phyloP scores from a whole-genome alignment of 2,797 vertebrate species.

The Sphaeramia orbicularis region DNA sequence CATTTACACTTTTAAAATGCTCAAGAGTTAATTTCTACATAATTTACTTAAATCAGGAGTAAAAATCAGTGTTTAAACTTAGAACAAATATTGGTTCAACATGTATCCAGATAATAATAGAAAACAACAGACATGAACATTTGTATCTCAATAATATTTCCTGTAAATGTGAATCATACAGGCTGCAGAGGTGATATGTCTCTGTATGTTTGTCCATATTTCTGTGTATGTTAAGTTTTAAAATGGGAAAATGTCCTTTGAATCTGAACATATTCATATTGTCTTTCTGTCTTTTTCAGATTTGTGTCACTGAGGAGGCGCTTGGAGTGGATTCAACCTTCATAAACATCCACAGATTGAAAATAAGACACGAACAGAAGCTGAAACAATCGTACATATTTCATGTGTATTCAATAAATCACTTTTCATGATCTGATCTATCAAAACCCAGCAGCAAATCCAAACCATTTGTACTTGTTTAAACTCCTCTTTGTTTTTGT shows the following conservation, averaged over 20 bases:
- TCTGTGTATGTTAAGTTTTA: too few relatives aligned
- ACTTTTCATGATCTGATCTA: conserved; percentile 2
- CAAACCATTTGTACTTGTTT: conserved; percentile 20
- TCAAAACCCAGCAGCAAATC: conserved; percentile 26
- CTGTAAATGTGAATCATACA: too few relatives aligned
- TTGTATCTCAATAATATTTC: too few relatives aligned
- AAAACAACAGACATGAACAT: too few relatives aligned
- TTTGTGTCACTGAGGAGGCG: conserved; percentile 54
- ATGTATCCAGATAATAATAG: too few relatives aligned
- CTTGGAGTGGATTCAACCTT: conserved; percentile 1
- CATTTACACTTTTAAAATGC: too few relatives aligned
- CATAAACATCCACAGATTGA: neutral
- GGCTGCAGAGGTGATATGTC: too few relatives aligned
- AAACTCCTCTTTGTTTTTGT: conserved; percentile 16
- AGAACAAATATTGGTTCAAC: too few relatives aligned
- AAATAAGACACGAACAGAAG: conserved; percentile 2
- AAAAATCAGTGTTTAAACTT: too few relatives aligned
- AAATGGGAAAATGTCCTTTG: neutral
- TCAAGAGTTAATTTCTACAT: too few relatives aligned
- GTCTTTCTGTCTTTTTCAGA: conserved; percentile 62
- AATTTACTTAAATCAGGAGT: too few relatives aligned
- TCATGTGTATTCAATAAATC: conserved; percentile 25
- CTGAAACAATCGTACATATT: conserved; percentile 15
- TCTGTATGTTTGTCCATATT: neutral
- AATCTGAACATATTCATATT: neutral